Percentiles rank a stretch among this genome's conserved stretches.
These are phyloP conservation scores for Anisognathus igniventris DNA, from an alignment of 2,797 vertebrate genomes.

Conservation along the genomic window DNA sequence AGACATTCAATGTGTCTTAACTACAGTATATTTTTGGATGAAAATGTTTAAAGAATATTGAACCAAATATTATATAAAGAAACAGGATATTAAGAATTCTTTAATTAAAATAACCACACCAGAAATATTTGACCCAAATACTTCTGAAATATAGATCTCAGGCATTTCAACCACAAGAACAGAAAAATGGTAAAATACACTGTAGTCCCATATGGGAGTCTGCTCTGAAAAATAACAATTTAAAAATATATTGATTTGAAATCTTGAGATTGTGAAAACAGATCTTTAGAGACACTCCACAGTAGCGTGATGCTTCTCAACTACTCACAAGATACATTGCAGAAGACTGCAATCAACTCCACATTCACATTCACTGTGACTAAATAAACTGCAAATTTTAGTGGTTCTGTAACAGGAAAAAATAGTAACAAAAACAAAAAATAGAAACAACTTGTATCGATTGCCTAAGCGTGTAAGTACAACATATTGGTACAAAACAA, in stretches of 20 bases:
- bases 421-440: background rate
- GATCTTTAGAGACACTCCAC: background rate
- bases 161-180: background rate
- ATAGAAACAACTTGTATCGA: background rate
- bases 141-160: background rate
- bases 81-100: background rate
- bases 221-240: background rate
- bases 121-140: conserved; percentile 7
- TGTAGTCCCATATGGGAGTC: background rate
- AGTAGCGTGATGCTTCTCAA: background rate
- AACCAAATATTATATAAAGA: background rate
- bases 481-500: background rate
- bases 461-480: background rate
- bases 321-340: background rate
- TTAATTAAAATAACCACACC: background rate
- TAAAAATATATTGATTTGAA: background rate
- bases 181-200: background rate
- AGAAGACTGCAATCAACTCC: background rate
- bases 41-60: conserved; percentile 12
- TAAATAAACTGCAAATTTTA: background rate
- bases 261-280: background rate
- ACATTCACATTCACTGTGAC: background rate
- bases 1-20: background rate
- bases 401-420: background rate
- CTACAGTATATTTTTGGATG: background rate